These are phyloP conservation scores for Lagopus leucura DNA, from an alignment of 2,113 vertebrate genomes.

Conservation along the genomic window DNA sequence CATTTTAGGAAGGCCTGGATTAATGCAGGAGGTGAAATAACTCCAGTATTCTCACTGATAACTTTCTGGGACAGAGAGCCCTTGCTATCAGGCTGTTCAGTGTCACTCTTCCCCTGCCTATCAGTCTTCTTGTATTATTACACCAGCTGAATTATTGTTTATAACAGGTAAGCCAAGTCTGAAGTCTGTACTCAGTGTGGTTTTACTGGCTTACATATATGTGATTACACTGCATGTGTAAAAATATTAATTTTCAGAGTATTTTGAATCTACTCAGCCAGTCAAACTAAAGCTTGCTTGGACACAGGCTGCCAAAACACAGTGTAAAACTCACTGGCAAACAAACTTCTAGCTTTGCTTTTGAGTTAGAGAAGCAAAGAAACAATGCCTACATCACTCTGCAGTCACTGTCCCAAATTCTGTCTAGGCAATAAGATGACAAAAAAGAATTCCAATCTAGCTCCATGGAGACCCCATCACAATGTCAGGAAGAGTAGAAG, in stretches of 20 bases:
- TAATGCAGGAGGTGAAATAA: neutral
- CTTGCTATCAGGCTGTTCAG: neutral
- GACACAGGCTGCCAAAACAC: neutral
- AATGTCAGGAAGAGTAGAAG: neutral
- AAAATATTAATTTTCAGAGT: neutral
- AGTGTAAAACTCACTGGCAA: neutral
- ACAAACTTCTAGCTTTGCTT: neutral
- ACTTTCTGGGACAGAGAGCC: neutral
- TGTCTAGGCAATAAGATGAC: conserved; percentile 59
- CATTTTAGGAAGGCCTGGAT: neutral
- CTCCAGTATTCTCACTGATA: neutral
- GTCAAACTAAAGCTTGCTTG: neutral
- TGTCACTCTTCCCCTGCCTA: neutral
- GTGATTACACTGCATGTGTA: neutral
- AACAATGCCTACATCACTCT: neutral
- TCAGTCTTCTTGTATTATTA: neutral
- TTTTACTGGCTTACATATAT: neutral
- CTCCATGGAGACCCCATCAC: neutral
- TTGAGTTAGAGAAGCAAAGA: neutral
- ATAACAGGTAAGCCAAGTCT: neutral
- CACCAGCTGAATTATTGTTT: neutral
- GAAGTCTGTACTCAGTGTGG: neutral
- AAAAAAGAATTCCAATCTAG: conserved; percentile 6
- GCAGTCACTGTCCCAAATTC: conserved; percentile 17
- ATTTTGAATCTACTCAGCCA: neutral